These are phyloP conservation scores for Clepsis dumicolana DNA, from an alignment of 2,888 invertebrate genomes.

Conservation along the genomic window DNA sequence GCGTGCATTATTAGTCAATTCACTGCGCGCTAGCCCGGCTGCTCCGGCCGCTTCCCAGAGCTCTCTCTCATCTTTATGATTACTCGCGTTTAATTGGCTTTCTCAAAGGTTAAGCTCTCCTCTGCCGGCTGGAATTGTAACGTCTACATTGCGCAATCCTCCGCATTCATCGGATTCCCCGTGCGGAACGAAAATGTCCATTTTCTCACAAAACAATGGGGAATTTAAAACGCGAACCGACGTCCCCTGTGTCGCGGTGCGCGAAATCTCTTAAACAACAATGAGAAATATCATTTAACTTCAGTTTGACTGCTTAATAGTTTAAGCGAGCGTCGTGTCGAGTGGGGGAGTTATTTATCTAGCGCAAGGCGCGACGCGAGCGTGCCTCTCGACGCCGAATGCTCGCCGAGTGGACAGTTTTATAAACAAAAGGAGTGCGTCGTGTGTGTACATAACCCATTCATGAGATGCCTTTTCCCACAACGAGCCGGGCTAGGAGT, in stretches of 20 bases:
- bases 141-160: constrained; percentile 62
- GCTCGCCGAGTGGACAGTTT: constrained; percentile 81
- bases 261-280: constrained; percentile 60
- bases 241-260: constrained; percentile 52
- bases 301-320: constrained; percentile 50
- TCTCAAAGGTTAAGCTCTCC: constrained; percentile 62
- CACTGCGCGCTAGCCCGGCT: constrained; percentile 52
- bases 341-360: constrained; percentile 66
- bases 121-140: constrained; percentile 55
- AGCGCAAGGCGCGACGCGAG: constrained; percentile 62
- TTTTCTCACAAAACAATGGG: constrained; percentile 67
- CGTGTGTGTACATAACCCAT: constrained; percentile 74
- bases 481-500: constrained; percentile 60
- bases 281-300: constrained; percentile 53
- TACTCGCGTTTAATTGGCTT: constrained; percentile 67
- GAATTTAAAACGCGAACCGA: constrained; percentile 56
- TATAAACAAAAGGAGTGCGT: constrained; percentile 79
- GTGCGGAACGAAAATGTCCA: constrained; percentile 62
- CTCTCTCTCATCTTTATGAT: constrained; percentile 58
- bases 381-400: constrained; percentile 68
- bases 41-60: constrained; percentile 55
- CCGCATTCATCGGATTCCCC: constrained; percentile 59
- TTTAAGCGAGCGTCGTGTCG: constrained; percentile 48
- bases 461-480: constrained; percentile 79
- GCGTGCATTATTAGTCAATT: constrained; percentile 69